Base-by-base conservation (phyloP, 1,140 invertebrate species). In the Solenopsis fugax region DNA sequence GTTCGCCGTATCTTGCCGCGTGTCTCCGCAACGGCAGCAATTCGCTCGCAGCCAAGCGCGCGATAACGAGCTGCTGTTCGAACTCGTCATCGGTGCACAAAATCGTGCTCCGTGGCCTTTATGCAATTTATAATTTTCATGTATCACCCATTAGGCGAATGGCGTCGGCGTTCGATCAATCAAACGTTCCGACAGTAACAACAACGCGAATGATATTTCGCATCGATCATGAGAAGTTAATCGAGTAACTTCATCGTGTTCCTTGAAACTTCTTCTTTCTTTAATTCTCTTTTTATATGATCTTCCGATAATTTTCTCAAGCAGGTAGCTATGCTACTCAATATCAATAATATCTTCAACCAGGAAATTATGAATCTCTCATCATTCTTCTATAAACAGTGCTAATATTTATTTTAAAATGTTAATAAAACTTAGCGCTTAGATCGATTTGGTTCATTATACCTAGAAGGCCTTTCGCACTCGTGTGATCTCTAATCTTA, bases 21-120 rank as follows among this genome's bases (percentile, higher is more conserved):
- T 58, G 72, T 91, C 91, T 34, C 90, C 91, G 86, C 93, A 93
- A n/a, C 92, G 92, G 67, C 92, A 94, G 89, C 93, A 94, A 88
- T 92, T 94, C 73, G 92, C 93, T 18, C 93, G 89, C 10, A 93
- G 78, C 93, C 93, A 94, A 10, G 90, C 91, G 29, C 92, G 90
- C 73, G 94, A 92, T 64, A 93, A 24, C 52, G 93, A 93, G 67
- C 90, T 92, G 73, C 87, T 91, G 78, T 92, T 94, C 21, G 93
- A 92, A 86, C 92, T 93, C 41, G 91, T 94, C 94, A 94, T 94
- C 72, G 52, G 58, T 85, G 52, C 71, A 50, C 65, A 45, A 88
- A 41, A 60, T 67, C 62, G 77, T 78, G 29, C 24, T 73, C 12
- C 6, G 37, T 37, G 29, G 80, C 13, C 24, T 60, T 84, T 52